A percentile compares a stretch with the other conserved stretches of the same genome.
These are phyloP conservation scores for Dasysyrphus albostriatus DNA, from an alignment of 2,888 invertebrate species.

Conservation along the genomic window DNA sequence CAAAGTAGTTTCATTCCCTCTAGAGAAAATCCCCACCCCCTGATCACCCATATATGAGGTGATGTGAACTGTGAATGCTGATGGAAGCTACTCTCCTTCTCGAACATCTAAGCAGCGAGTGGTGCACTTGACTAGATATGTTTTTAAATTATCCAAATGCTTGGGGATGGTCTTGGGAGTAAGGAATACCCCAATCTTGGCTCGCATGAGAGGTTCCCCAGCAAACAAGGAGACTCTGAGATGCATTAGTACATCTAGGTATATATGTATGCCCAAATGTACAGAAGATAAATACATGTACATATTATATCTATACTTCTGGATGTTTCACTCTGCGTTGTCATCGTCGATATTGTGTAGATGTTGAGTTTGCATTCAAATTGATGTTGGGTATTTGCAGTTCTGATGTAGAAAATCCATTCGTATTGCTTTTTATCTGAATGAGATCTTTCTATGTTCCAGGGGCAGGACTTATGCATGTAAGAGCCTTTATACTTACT, in stretches of 20 bases:
- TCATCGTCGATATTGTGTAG: not conserved
- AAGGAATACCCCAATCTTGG: conserved; percentile 29
- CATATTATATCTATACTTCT: conserved; percentile 12
- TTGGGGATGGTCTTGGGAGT: conserved; percentile 41
- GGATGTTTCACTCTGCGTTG: not conserved
- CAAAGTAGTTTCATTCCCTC: conserved; percentile 21
- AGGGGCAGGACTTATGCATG: not conserved
- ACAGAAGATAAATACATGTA: not conserved
- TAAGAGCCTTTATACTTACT: too few relatives aligned
- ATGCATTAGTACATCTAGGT: conserved; percentile 19
- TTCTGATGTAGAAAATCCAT: conserved; percentile 55
- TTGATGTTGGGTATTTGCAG: conserved; percentile 50
- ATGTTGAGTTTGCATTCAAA: conserved; percentile 54
- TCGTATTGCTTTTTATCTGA: conserved; percentile 59
- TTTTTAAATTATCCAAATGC: conserved; percentile 62
- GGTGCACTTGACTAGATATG: conserved; percentile 60
- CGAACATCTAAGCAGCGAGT: not conserved
- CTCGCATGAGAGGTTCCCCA: not conserved
- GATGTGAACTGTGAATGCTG: conserved; percentile 10
- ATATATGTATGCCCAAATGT: too few relatives aligned
- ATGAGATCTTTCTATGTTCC: not conserved
- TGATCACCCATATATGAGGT: not conserved
- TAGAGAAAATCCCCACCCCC: not conserved
- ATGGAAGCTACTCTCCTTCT: conserved; percentile 28
- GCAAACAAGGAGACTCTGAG: conserved; percentile 23